Base-by-base conservation (phyloP, 1,140 invertebrate genomes). In the Euschistus heros region DNA sequence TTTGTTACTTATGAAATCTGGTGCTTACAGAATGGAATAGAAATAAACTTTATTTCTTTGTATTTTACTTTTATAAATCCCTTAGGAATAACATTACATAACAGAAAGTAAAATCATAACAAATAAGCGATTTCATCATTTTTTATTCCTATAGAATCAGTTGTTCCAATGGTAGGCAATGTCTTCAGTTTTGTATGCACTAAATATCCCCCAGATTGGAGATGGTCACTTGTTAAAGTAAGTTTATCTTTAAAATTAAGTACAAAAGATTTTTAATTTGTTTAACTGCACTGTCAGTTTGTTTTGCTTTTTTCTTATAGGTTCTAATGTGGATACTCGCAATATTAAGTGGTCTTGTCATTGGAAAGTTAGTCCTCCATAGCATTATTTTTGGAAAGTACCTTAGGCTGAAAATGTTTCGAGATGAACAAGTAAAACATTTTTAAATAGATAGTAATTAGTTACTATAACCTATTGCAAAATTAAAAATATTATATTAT, bases 361-460 rank as follows among this genome's bases (percentile, higher is more conserved):
- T 80, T 66, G 80, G 80, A 7, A 81, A 81, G 71, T 69, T 79
- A 37, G 66, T 81, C 18, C 74, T 81, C 33, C 80, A 78, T 66
- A 71, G 72, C 13, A 69, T 74, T 62, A 62, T 78, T 70, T 70
- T 73, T 76, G 79, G 78, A 66, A 71, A 73, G 44, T 63, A 78
- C n/a, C 74, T 80, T 13, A 69, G 78, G 24, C 72, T 82, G 24
- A 79, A 80, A 70, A 81, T 82, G 80, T 82, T 82, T 71, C 70
- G 75, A 13, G 77, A 81, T 66, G 77, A 80, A 68, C 76, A 79
- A 67, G 69, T 75, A 27, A 2, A 13, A 22, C 15, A 18, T 27
- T 26, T 52, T 60, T 13, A 65, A 0, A 54, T 37, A 18, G 37
- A 33, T 30, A 63, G 7, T 62, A 33, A 46, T 30, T 6, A 33